Evolutionary conservation across 2,797 vertebrate genomes (phyloP), one percentile per base, ranked within the genome.

Genomic region (Leptodactylus fallax): DNA sequence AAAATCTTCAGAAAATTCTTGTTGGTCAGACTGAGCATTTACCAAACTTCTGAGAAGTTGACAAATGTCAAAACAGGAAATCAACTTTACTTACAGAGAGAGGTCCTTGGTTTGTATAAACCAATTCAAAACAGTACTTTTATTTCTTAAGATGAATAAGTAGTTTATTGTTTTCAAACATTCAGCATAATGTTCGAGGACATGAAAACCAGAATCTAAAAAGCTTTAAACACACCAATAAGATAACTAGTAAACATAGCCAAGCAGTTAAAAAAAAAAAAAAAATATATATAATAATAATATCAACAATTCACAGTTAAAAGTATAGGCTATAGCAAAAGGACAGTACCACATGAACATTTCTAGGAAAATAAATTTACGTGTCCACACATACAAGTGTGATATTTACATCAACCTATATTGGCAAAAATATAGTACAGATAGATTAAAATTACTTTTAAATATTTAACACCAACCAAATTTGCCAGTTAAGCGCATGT

Each of bases 81-180:
- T 21, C 72, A 76, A 67, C 53, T 79, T 85, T 85, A 86, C 74
- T 86, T 86, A 78, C 72, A 78, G 13, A 49, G 58, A 63, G 83
- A 23, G 12, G 49, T 81, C 58, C 69, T 25, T 83, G 58, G 86
- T 61, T 87, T 45, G 74, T 65, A 65, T 2, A 76, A 78, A 80
- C 77, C 81, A 87, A 81, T 72, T 83, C 72, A 85, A 36, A 80
- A 85, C 61, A 82, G 71, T 67, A 65, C 14, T 58, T 83, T 65
- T 45, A 56, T 76, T 49, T 60, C 6, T 21, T 65, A 53, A 67
- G 69, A 81, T 61, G 16, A 58, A 65, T 21, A 81, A 13, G 45
- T 78, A 79, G 65, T 86, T 89, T 89, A 86, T 89, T 89, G 78
- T 82, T 83, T 53, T 58, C 53, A 83, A 84, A 87, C 65, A 82